These are phyloP conservation scores for Lanius ludovicianus DNA, from an alignment of 2,113 vertebrate species.

Conservation along the genomic window DNA sequence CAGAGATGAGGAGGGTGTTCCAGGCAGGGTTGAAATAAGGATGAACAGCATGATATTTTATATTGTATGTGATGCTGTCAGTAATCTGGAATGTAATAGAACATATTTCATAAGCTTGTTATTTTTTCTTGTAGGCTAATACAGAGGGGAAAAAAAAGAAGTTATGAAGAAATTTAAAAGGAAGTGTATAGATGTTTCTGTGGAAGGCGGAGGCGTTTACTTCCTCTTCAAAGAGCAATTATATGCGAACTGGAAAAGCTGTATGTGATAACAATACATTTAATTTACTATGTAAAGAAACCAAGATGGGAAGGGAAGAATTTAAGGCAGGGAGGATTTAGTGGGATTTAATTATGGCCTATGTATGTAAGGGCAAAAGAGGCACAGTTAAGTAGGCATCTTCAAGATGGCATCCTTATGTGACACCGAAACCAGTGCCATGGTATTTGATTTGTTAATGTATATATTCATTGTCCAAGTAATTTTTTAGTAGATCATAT, in stretches of 20 bases:
- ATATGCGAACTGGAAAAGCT: neutral
- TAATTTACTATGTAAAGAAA: neutral
- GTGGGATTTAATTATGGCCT: neutral
- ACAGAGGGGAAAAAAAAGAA: neutral
- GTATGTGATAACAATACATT: neutral
- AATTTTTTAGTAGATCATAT: neutral
- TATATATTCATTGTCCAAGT: neutral
- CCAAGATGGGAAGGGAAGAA: neutral
- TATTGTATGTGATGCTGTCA: neutral
- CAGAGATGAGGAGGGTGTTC: neutral
- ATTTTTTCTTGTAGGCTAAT: neutral
- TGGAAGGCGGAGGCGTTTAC: accelerated
- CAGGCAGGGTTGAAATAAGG: neutral
- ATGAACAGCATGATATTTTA: neutral
- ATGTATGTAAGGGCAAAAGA: neutral
- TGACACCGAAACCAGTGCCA: neutral
- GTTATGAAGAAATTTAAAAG: neutral
- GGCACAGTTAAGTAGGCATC: neutral
- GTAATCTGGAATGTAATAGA: neutral
- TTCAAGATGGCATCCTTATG: neutral
- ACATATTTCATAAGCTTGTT: neutral
- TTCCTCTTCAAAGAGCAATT: neutral
- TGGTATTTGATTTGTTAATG: neutral
- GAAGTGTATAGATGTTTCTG: neutral
- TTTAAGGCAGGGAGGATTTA: neutral